Evolutionary conservation across 2,113 vertebrate species (phyloP).

Genomic region (Vulpes vulpes): DNA sequence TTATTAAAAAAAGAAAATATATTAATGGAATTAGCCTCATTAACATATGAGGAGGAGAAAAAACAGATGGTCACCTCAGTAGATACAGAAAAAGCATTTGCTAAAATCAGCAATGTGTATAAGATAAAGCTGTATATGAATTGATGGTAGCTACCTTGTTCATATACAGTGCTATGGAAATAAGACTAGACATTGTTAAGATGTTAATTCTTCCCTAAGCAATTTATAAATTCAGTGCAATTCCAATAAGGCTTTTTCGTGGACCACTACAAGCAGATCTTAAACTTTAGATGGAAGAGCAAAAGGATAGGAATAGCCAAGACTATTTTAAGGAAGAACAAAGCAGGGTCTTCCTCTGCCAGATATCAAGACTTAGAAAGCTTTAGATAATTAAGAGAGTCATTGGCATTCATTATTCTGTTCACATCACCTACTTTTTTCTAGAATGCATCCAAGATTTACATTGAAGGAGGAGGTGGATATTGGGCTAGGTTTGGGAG

Average conservation of each 20-base stretch:
- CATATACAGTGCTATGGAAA: not conserved
- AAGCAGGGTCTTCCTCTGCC: not conserved
- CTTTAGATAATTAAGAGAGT: not conserved
- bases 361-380: not conserved
- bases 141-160: not conserved
- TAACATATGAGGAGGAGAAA: not conserved
- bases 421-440: not conserved
- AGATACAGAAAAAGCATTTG: not conserved
- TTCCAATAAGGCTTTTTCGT: not conserved
- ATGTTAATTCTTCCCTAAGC: not conserved
- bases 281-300: slow-evolving; percentile 30
- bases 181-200: not conserved
- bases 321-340: not conserved
- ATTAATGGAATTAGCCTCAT: not conserved
- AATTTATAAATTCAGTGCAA: not conserved
- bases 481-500: not conserved
- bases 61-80: not conserved
- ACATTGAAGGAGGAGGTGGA: not conserved
- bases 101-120: not conserved
- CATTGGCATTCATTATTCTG: slow-evolving; percentile 26
- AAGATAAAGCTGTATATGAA: not conserved
- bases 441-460: slow-evolving; percentile 7
- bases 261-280: not conserved
- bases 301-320: not conserved
- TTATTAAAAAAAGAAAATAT: not conserved